phyloP scores from a whole-genome alignment of 2,888 invertebrate genomes.

The Chelonus formosanus region DNA sequence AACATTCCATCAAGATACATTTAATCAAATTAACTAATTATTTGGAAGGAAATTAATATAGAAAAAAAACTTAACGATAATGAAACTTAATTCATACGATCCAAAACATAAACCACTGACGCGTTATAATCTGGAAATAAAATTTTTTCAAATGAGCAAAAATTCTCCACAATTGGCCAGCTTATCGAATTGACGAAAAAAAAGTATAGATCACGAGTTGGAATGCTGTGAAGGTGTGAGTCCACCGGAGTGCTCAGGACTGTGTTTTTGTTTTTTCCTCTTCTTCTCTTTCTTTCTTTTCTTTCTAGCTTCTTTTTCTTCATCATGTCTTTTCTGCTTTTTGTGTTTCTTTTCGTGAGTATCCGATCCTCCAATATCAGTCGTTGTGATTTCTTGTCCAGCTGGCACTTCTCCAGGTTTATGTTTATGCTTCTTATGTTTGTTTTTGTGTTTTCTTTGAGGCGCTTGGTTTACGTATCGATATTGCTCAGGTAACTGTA shows the following conservation, averaged over 20 bases:
- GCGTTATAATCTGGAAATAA: not conserved
- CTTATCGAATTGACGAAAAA: conserved; percentile 23
- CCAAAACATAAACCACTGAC: not conserved
- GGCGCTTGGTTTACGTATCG: conserved; percentile 91
- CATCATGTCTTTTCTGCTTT: conserved; percentile 92
- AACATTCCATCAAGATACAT: no score
- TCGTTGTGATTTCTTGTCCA: conserved; percentile 77
- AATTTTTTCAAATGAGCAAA: conserved; percentile 26
- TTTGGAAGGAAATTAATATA: no score
- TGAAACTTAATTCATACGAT: not conserved
- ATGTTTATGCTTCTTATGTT: conserved; percentile 94
- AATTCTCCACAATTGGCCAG: conserved; percentile 29
- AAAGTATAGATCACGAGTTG: conserved; percentile 65
- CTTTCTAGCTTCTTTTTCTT: conserved; percentile 87
- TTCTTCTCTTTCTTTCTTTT: conserved; percentile 96
- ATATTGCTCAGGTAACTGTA: conserved; percentile 90
- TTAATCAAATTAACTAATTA: no score
- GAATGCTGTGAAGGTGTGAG: conserved; percentile 72
- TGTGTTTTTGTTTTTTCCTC: conserved; percentile 92
- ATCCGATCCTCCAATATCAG: conserved; percentile 74
- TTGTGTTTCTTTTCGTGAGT: conserved; percentile 95
- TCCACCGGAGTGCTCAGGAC: conserved; percentile 83
- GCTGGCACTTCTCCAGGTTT: conserved; percentile 84
- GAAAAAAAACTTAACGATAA: no score
- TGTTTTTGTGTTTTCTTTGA: conserved; percentile 92